A percentile compares a stretch with the other conserved stretches of the same genome.
Conservation (phyloP, 1,140 invertebrate species). For the Hyphantria cunea region DNA sequence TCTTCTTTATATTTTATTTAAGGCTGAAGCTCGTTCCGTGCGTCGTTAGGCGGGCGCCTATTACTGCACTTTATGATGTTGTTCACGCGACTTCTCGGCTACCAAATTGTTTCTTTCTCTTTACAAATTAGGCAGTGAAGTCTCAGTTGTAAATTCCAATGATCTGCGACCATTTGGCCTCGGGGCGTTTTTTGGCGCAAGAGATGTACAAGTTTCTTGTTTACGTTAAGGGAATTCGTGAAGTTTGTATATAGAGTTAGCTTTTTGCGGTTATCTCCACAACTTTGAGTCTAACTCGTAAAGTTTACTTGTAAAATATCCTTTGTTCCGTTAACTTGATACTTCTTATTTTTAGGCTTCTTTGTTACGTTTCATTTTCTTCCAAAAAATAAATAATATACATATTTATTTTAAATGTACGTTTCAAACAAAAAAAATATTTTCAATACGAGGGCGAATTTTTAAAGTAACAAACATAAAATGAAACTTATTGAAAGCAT, state of each 20-base stretch:
- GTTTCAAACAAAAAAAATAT: too few relatives aligned
- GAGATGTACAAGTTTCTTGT: not conserved
- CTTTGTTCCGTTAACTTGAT: too few relatives aligned
- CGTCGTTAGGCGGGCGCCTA: constrained; percentile 60
- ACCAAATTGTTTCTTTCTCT: constrained; percentile 48
- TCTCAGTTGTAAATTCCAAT: constrained; percentile 39
- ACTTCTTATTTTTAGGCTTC: too few relatives aligned
- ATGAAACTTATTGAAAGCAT: too few relatives aligned
- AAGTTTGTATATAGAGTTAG: not conserved
- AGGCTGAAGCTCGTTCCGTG: constrained; percentile 54
- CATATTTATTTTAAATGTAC: too few relatives aligned
- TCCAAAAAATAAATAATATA: too few relatives aligned
- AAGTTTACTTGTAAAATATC: too few relatives aligned
- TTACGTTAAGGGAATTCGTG: not conserved
- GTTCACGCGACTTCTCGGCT: constrained; percentile 44
- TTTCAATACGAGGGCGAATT: too few relatives aligned
- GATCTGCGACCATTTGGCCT: constrained; percentile 38
- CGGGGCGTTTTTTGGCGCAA: not conserved
- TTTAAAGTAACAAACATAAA: too few relatives aligned
- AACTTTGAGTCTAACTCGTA: too few relatives aligned
- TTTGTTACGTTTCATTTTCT: too few relatives aligned
- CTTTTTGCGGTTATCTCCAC: not conserved
- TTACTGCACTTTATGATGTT: constrained; percentile 69
- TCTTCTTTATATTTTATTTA: constrained; percentile 76
- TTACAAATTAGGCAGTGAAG: constrained; percentile 41